phyloP scores from a whole-genome alignment of 37 sponge, comb jelly and placozoan species.

The Axinella damicornis region DNA sequence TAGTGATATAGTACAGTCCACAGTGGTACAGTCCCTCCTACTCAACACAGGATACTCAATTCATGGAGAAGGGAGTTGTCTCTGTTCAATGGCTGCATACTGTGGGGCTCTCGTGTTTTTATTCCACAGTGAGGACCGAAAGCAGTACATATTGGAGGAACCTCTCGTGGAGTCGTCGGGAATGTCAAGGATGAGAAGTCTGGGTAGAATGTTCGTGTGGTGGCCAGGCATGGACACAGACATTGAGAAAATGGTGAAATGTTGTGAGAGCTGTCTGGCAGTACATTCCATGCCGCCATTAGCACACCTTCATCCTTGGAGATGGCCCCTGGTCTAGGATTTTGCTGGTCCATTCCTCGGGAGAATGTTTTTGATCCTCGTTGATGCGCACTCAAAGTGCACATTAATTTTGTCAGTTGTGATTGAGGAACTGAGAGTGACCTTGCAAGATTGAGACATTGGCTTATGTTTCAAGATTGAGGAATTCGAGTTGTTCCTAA shows the following conservation, averaged over 20 bases:
- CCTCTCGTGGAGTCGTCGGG: not conserved
- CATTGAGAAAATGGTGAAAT: conserved; percentile 1
- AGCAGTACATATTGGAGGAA: not conserved
- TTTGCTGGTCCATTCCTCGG: conserved; percentile 7
- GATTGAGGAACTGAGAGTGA: not conserved
- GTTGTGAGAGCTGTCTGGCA: conserved; percentile 13
- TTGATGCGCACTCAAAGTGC: conserved; percentile 1
- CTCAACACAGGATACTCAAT: no score
- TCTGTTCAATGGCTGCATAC: not conserved
- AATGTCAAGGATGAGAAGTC: conserved; percentile 10
- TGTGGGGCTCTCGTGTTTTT: not conserved
- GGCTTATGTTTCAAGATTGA: conserved; percentile 3
- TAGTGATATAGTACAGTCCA: no score
- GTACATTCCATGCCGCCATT: no score
- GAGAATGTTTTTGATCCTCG: not conserved
- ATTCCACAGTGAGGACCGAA: not conserved
- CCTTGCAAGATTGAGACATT: not conserved
- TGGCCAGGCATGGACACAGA: conserved; percentile 19
- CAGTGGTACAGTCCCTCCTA: no score
- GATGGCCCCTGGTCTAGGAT: not conserved
- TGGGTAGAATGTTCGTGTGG: conserved; percentile 23
- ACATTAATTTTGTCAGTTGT: not conserved
- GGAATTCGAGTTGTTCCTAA: conserved; percentile 3
- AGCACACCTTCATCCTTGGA: conserved; percentile 16
- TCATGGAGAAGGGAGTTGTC: no score